Conservation (phyloP, 2,797 vertebrate genomes). For the Oreonectes daqikongensis region DNA sequence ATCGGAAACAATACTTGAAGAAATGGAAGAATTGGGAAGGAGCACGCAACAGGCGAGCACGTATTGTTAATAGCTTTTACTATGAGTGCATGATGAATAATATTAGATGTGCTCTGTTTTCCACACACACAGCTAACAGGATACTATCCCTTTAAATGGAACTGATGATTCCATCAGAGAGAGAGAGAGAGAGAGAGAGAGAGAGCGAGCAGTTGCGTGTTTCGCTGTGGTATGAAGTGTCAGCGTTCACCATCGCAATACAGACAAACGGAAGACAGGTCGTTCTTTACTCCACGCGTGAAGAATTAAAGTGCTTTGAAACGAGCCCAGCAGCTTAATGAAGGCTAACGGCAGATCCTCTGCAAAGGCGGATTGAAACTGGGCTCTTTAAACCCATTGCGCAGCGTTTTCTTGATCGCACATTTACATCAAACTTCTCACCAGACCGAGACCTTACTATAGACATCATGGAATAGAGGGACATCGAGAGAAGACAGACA, state of each 20-base stretch:
- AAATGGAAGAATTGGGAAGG: no score
- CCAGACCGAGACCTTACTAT: neutral
- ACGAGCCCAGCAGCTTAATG: neutral
- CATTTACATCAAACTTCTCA: conserved; percentile 47
- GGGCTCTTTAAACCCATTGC: conserved; percentile 37
- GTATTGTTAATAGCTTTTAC: no score
- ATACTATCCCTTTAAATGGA: conserved; percentile 66
- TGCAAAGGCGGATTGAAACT: conserved; percentile 18
- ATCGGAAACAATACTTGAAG: no score
- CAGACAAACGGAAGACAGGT: conserved; percentile 8
- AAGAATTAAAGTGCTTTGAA: neutral
- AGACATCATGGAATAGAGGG: conserved; percentile 60
- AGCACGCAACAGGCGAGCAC: no score
- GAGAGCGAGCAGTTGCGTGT: conserved; percentile 27
- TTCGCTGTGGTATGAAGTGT: conserved; percentile 46
- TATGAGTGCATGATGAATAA: no score
- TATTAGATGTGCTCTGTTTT: neutral
- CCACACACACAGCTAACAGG: neutral
- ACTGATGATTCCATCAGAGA: conserved; percentile 58
- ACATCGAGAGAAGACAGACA: conserved; percentile 37
- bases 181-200: conserved; percentile 13
- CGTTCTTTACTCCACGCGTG: neutral
- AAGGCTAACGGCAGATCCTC: conserved; percentile 23
- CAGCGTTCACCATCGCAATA: conserved; percentile 38
- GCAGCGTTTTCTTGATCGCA: conserved; percentile 13